phyloP scores from a whole-genome alignment of 2,797 vertebrate genomes.

The Echiichthys vipera region DNA sequence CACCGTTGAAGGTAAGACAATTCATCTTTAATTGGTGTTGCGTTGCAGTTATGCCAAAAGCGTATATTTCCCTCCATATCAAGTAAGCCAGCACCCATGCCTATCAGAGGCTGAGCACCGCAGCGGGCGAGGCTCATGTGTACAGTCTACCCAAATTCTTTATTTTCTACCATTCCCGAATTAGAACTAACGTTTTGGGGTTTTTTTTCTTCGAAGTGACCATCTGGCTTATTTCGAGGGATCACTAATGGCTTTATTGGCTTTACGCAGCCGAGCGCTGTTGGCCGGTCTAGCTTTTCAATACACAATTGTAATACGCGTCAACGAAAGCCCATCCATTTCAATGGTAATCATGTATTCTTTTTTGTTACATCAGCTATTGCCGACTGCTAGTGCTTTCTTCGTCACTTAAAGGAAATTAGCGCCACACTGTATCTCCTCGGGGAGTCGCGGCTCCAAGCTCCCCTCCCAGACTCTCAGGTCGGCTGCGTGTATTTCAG shows the following conservation, averaged over 20 bases:
- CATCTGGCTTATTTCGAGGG: slow-evolving; percentile 40
- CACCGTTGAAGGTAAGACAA: slow-evolving; percentile 86
- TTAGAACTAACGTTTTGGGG: slow-evolving; percentile 5
- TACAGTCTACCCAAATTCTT: not conserved
- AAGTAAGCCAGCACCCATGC: slow-evolving; percentile 32
- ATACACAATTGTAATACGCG: slow-evolving; percentile 62
- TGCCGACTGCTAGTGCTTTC: slow-evolving; percentile 51
- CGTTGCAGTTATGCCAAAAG: slow-evolving; percentile 15
- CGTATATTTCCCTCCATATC: slow-evolving; percentile 10
- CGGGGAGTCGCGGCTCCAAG: slow-evolving; percentile 65
- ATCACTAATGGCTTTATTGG: slow-evolving; percentile 43
- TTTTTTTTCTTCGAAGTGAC: slow-evolving; percentile 27
- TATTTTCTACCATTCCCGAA: not conserved
- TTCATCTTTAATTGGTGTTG: slow-evolving; percentile 6
- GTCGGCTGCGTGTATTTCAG: slow-evolving; percentile 69
- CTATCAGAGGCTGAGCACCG: slow-evolving; percentile 17
- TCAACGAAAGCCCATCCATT: slow-evolving; percentile 61
- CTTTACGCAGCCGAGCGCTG: slow-evolving; percentile 48
- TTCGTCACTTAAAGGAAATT: slow-evolving; percentile 71
- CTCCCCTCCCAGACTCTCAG: slow-evolving; percentile 15
- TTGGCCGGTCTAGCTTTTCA: slow-evolving; percentile 34
- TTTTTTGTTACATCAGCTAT: slow-evolving; percentile 32
- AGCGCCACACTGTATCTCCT: slow-evolving; percentile 69
- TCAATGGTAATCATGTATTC: slow-evolving; percentile 69
- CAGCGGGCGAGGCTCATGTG: slow-evolving; percentile 24